These are phyloP conservation scores for Drosophila longiperda DNA, from an alignment of 2,888 invertebrate species.

Conservation along the genomic window DNA sequence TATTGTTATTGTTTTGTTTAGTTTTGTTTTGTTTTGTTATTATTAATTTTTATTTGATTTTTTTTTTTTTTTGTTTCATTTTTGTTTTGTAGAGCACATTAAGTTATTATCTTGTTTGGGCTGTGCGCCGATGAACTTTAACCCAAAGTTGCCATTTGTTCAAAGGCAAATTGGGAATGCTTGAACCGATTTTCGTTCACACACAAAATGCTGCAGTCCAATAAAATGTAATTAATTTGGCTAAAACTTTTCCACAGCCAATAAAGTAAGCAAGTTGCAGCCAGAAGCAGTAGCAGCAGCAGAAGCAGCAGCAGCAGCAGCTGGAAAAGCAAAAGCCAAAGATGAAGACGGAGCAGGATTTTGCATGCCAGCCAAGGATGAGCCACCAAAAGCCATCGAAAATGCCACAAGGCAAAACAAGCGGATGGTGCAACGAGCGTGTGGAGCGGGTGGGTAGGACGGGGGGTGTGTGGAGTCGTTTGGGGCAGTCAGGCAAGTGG, in stretches of 20 bases:
- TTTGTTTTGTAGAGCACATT: conserved; percentile 35
- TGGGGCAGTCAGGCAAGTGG: conserved; percentile 10
- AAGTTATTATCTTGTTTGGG: conserved; percentile 52
- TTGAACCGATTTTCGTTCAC: conserved; percentile 14
- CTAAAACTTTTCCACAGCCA: conserved; percentile 65
- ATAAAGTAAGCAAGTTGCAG: conserved; percentile 58
- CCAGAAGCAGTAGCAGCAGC: conserved; percentile 10
- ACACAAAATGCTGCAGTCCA: conserved; percentile 50
- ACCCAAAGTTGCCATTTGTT: conserved; percentile 17
- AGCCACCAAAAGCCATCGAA: conserved; percentile 8
- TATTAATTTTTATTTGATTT: conserved; percentile 1
- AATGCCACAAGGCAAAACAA: conserved; percentile 44
- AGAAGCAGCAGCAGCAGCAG: conserved; percentile 9
- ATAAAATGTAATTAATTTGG: conserved; percentile 80
- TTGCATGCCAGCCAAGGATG: conserved; percentile 19
- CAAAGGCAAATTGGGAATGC: conserved; percentile 4
- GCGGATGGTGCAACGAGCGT: conserved; percentile 23
- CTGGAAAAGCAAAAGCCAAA: conserved; percentile 52
- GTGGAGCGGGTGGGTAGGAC: not conserved
- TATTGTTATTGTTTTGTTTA: conserved; percentile 31
- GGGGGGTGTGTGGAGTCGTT: not conserved
- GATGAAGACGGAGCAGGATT: conserved; percentile 34
- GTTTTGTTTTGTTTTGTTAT: not conserved
- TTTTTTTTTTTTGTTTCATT: conserved; percentile 1
- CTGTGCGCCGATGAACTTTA: conserved; percentile 45